Conservation (phyloP, 2,888 invertebrate genomes). For the Amiota communis region DNA sequence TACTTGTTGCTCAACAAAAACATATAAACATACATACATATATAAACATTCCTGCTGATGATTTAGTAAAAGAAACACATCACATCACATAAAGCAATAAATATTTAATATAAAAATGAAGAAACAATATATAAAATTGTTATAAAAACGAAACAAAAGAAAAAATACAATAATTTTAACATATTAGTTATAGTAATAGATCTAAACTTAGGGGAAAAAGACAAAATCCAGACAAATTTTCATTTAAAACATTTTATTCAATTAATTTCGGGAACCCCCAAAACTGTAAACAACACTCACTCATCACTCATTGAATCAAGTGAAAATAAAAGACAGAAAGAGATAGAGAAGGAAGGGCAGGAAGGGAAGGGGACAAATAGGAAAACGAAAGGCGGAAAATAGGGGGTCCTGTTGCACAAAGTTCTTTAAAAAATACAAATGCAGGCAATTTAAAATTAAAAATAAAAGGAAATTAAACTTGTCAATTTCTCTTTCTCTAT, state of each 20-base stretch:
- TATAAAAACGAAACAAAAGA: neutral
- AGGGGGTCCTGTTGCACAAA: too few relatives aligned
- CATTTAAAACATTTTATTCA: too few relatives aligned
- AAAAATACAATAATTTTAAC: conserved; percentile 8
- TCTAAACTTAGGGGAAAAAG: neutral
- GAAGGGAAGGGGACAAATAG: too few relatives aligned
- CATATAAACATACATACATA: neutral
- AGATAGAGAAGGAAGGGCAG: too few relatives aligned
- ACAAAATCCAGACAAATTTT: neutral
- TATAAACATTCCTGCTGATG: neutral
- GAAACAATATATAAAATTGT: neutral
- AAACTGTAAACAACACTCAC: neutral
- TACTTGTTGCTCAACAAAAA: conserved; percentile 7
- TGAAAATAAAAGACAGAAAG: neutral
- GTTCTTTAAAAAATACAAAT: neutral
- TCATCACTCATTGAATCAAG: too few relatives aligned
- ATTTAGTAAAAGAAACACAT: neutral
- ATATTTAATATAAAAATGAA: neutral
- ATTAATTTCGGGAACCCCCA: neutral
- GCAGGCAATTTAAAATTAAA: too few relatives aligned
- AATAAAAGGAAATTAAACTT: neutral
- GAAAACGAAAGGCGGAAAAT: too few relatives aligned
- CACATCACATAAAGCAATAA: neutral
- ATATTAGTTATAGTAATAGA: neutral
- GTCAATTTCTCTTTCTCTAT: neutral